Evolutionary conservation across 2,888 invertebrate species (phyloP).

Genomic region (Phyto melanocephala): DNA sequence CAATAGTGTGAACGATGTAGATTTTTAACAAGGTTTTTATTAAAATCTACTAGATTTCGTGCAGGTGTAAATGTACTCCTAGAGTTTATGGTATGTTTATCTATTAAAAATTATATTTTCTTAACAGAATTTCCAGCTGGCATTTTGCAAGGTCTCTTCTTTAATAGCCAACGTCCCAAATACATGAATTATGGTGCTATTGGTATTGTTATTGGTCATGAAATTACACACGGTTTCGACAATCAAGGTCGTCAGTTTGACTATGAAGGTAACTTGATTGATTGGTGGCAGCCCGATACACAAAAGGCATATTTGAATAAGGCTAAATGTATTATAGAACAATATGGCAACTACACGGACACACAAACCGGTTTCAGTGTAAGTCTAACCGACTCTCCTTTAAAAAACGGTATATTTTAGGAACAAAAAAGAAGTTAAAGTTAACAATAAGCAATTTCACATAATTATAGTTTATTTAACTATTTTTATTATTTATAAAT

Average conservation of each 20-base stretch:
- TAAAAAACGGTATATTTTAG: not conserved
- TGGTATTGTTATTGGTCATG: slow-evolving; percentile 94
- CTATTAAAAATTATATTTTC: not conserved
- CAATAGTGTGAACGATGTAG: too few relatives aligned
- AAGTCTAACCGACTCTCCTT: slow-evolving; percentile 29
- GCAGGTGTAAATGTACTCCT: too few relatives aligned
- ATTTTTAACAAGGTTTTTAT: too few relatives aligned
- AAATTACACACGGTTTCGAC: slow-evolving; percentile 94
- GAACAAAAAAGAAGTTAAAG: too few relatives aligned
- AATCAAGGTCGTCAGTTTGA: slow-evolving; percentile 95
- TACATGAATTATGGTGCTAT: slow-evolving; percentile 96
- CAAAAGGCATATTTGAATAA: slow-evolving; percentile 90
- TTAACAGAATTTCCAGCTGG: slow-evolving; percentile 93
- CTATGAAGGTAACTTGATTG: slow-evolving; percentile 92
- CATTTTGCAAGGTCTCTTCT: slow-evolving; percentile 94
- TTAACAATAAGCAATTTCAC: too few relatives aligned
- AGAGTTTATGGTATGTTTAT: not conserved
- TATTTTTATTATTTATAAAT: not conserved
- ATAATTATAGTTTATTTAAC: not conserved
- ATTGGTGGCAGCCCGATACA: slow-evolving; percentile 95
- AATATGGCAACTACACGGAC: slow-evolving; percentile 94
- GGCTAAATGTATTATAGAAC: slow-evolving; percentile 94
- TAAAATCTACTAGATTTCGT: too few relatives aligned
- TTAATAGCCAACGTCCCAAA: slow-evolving; percentile 90
- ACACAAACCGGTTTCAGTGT: slow-evolving; percentile 83